Evolutionary conservation across 2,888 invertebrate species (phyloP), one percentile per base, ranked within the genome.

Genomic region (Mesoligia furuncula): DNA sequence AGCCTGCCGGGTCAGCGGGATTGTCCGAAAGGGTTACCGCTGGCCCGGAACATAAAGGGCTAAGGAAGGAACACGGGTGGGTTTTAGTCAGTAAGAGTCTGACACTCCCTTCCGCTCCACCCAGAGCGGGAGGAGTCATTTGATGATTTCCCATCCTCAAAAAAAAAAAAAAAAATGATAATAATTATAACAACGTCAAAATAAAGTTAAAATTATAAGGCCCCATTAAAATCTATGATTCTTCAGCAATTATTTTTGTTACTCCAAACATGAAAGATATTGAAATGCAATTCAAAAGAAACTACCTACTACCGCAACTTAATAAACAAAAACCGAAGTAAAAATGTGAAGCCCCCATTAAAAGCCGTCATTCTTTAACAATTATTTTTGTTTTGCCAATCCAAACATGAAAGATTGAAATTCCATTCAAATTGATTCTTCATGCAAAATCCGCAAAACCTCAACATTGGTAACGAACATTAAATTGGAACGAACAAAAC

Each of bases 381-480:
- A 6, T 36, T 36, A 36, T 36, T 5, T 36, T 36, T 51, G 36
- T 54, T 27, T 39, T 65, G 15, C 27, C 15, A 64, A 7, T 64
- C 4, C 61, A 48, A 77, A 69, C 8, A 54, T 3, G 17, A 69
- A 59, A 45, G 27, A 61, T 42, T 51, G 20, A 69, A 83, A 51
- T 45, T 5, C 42, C 5, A 36, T 27, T 68, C 5, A 51, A n/a
- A 79, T 79, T 36, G 5, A 66, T 70, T 61, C 31, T 36, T 45
- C 24, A 15, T 9, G 4, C n/a, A 27, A 57, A 42, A 59, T 36
- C 27, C 27, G 2, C n/a, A 15, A 57, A 27, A 36, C 42, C 20
- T 54, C 27, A 3, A 57, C 48, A 84, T 66, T 80, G 65, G 20
- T 80, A 80, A 59, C 59, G 45, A 79, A 66, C 27, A 39, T 31